Evolutionary conservation across 2,888 invertebrate species (phyloP).

Genomic region (Limnephilus rhombicus): DNA sequence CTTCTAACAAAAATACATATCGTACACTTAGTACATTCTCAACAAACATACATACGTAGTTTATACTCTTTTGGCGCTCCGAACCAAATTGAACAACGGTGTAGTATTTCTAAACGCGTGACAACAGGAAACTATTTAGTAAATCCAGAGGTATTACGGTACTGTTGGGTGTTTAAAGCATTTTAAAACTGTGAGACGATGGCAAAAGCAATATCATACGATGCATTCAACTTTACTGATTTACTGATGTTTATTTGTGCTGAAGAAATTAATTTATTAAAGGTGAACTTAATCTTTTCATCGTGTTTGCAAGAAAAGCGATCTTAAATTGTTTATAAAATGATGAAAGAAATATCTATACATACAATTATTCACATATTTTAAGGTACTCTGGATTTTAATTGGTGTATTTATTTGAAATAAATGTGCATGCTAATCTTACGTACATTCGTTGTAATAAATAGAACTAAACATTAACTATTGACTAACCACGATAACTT

Average conservation of each 20-base stretch:
- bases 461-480: neutral
- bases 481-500: neutral
- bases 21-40: neutral
- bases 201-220: neutral
- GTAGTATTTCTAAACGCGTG: neutral
- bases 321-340: neutral
- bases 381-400: neutral
- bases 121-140: neutral
- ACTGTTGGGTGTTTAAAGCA: neutral
- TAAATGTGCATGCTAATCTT: neutral
- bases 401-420: conserved; percentile 1
- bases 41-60: neutral
- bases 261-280: neutral
- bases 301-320: neutral
- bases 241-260: neutral
- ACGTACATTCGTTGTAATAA: neutral
- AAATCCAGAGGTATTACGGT: conserved; percentile 1
- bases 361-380: neutral
- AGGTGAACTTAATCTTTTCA: neutral
- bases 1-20: neutral
- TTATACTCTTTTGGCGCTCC: neutral
- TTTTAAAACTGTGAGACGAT: neutral
- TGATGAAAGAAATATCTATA: neutral
- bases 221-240: neutral
- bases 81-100: neutral